A percentile compares a stretch with the other conserved stretches of the same genome.
These are phyloP conservation scores for Phortica magna DNA, from an alignment of 2,888 invertebrate species.

Conservation along the genomic window DNA sequence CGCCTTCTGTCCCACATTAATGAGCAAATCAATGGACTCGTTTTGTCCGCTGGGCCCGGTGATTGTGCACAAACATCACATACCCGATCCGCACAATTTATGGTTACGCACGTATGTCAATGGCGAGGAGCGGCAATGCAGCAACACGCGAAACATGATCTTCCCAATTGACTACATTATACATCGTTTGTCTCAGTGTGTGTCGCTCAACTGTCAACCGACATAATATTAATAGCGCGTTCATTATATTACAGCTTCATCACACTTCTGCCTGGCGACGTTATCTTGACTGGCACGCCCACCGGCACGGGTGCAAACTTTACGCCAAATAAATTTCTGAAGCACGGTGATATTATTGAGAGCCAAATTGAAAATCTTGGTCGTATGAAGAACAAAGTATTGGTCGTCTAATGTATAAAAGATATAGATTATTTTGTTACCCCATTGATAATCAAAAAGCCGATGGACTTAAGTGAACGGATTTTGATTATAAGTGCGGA, in stretches of 20 bases:
- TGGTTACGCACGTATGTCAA: conserved; percentile 86
- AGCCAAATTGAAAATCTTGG: conserved; percentile 87
- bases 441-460: too few species aligned
- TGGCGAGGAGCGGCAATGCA: conserved; percentile 86
- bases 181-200: conserved; percentile 85
- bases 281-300: conserved; percentile 93
- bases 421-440: too few species aligned
- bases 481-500: too few species aligned
- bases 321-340: conserved; percentile 88
- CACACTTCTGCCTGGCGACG: conserved; percentile 90
- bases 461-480: too few species aligned
- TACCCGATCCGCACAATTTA: conserved; percentile 85
- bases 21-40: conserved; percentile 91
- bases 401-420: too few species aligned
- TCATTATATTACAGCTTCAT: conserved; percentile 81
- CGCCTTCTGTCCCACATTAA: conserved; percentile 86
- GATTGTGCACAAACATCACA: conserved; percentile 86
- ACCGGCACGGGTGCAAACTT: conserved; percentile 87
- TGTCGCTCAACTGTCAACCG: conserved; percentile 39
- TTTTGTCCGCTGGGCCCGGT: conserved; percentile 93
- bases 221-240: not conserved
- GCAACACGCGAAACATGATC: conserved; percentile 88
- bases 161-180: conserved; percentile 88
- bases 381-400: conserved; percentile 80
- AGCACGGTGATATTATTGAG: conserved; percentile 88